Evolutionary conservation across 2,888 invertebrate species (phyloP), one percentile per base, ranked within the genome.

Genomic region (Melanostoma scalare): DNA sequence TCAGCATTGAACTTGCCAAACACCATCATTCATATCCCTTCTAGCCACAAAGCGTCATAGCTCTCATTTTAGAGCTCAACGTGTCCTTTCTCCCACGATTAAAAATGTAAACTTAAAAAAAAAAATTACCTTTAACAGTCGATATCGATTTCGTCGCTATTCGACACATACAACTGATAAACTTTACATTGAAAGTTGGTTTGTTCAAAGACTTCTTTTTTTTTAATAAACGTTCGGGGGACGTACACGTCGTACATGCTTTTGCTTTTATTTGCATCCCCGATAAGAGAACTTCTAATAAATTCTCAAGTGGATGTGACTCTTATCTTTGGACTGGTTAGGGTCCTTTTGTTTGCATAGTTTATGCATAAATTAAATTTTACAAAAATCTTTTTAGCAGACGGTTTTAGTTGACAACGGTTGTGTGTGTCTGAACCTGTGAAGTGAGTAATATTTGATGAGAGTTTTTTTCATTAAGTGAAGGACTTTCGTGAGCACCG

Each of bases 31-130:
- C 6, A 8, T 42, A 42, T 42, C 8, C 8, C 9, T 3, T 42
- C 6, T 61, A 8, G 10, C 35, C 44, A 9, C 1, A 20, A 20
- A 20, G 35, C 35, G 1, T 6, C 8, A 8, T 4, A 36, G 2
- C 31, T 30, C 31, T 53, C 6, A n/a, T 30, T 69, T 35, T 5
- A 42, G 10, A 35, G 33, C 9, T 42, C 71, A 81, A 55, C 53
- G 55, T 76, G 81, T 76, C 72, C 58, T 72, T 61, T 30, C 20
- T 81, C 81, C 36, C 81, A 81, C 58, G 67, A 81, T 81, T 61
- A 81, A 81, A 76, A 61, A 81, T 81, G 36, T 44, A 81, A 67
- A 81, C 6, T 65, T 38, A 36, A 46, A 55, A 8, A 58, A 58
- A 42, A 42, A 35, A 48, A 40, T 46, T 2, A 36, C 60, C 36